Conservation (phyloP, 2,888 invertebrate genomes). For the Drosophila borborema region DNA sequence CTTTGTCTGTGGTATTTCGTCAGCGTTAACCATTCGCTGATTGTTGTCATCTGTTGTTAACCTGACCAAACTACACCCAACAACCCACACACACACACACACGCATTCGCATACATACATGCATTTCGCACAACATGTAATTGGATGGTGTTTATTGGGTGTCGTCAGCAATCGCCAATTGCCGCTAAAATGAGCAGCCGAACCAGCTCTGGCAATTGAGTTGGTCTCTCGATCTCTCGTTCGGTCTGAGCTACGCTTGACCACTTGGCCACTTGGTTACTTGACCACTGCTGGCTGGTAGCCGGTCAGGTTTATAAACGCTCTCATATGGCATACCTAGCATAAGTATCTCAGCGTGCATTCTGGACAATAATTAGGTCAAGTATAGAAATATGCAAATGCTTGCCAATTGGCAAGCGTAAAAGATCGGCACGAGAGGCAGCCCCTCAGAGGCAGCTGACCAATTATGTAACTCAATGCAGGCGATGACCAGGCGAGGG, state of each 20-base stretch:
- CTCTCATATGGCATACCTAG: slow-evolving; percentile 7
- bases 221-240: slow-evolving; percentile 25
- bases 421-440: not conserved
- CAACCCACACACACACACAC: slow-evolving; percentile 27
- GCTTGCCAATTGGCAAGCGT: not conserved
- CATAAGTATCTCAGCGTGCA: slow-evolving; percentile 14
- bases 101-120: not conserved
- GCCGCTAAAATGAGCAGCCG: slow-evolving; percentile 46
- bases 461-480: not conserved
- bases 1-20: slow-evolving; percentile 63
- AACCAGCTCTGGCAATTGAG: slow-evolving; percentile 53
- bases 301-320: not conserved
- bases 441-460: not conserved
- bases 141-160: slow-evolving; percentile 75
- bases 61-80: slow-evolving; percentile 40
- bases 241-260: slow-evolving; percentile 4
- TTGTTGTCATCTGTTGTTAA: slow-evolving; percentile 47
- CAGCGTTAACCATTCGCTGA: slow-evolving; percentile 59
- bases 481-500: not conserved
- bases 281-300: not conserved
- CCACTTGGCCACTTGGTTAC: slow-evolving; percentile 13
- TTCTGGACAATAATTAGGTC: slow-evolving; percentile 16
- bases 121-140: slow-evolving; percentile 47
- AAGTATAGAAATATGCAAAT: slow-evolving; percentile 7
- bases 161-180: slow-evolving; percentile 77